Conservation (phyloP, 1,140 invertebrate genomes). For the Pseudomyrmex dendroicus region DNA sequence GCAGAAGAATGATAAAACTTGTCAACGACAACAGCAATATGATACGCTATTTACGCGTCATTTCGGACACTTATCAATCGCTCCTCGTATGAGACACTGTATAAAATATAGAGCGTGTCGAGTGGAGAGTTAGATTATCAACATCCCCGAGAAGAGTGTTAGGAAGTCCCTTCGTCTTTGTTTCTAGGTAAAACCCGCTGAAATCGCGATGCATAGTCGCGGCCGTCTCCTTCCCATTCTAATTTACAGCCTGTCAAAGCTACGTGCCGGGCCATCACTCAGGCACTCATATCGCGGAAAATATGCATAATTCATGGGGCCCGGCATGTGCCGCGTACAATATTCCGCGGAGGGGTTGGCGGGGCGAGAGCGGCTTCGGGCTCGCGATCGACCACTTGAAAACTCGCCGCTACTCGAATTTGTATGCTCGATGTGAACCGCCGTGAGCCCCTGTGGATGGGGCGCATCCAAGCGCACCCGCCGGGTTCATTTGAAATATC, state of each 20-base stretch:
- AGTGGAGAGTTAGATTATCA: neutral
- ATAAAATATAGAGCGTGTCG: neutral
- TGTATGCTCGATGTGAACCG: conserved; percentile 45
- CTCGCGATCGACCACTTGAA: conserved; percentile 72
- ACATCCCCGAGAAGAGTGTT: neutral
- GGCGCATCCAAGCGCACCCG: conserved; percentile 43
- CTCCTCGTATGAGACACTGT: neutral
- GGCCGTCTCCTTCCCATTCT: conserved; percentile 74
- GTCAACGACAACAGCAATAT: no score
- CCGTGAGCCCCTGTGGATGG: conserved; percentile 48
- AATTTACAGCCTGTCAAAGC: conserved; percentile 84
- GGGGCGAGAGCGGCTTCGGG: conserved; percentile 62
- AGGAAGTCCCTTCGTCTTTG: neutral
- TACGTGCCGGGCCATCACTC: conserved; percentile 81
- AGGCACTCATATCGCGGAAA: conserved; percentile 84
- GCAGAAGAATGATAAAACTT: no score
- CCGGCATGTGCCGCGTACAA: conserved; percentile 69
- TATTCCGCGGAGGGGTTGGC: conserved; percentile 73
- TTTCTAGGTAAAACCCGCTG: conserved; percentile 15
- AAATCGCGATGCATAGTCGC: conserved; percentile 60
- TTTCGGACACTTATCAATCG: no score
- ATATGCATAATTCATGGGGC: conserved; percentile 84
- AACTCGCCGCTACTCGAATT: conserved; percentile 62
- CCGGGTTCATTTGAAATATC: conserved; percentile 60
- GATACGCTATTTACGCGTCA: no score